These are phyloP conservation scores for Dendrolimus pini DNA, from an alignment of 2,888 invertebrate genomes.

Conservation along the genomic window DNA sequence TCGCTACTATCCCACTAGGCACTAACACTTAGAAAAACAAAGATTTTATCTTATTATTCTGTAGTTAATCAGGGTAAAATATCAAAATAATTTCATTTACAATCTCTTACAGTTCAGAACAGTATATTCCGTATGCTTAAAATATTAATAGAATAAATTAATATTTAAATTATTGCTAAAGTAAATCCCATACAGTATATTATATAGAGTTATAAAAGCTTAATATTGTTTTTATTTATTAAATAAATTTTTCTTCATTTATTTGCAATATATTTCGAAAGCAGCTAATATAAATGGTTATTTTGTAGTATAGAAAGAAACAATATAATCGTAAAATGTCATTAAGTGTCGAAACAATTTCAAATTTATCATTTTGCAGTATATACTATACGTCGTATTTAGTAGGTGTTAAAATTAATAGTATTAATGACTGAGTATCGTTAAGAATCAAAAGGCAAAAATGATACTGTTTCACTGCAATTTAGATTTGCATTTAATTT, in stretches of 20 bases:
- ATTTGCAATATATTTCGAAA: too few species aligned
- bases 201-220: too few species aligned
- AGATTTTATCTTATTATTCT: conserved; percentile 30
- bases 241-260: too few species aligned
- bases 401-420: conserved; percentile 42
- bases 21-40: conserved; percentile 33
- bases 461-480: conserved; percentile 27
- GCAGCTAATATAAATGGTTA: too few species aligned
- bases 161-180: conserved; percentile 15
- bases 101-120: conserved; percentile 29
- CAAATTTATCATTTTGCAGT: neutral
- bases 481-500: conserved; percentile 67
- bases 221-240: too few species aligned
- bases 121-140: conserved; percentile 26
- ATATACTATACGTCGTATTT: too few species aligned
- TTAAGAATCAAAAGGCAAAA: conserved; percentile 43
- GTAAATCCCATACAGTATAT: conserved; percentile 4
- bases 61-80: conserved; percentile 53
- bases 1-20: conserved; percentile 43
- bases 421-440: conserved; percentile 68
- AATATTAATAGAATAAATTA: conserved; percentile 6
- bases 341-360: neutral
- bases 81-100: conserved; percentile 29
- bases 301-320: too few species aligned
- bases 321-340: neutral